Conservation (phyloP, 1,140 invertebrate genomes). For the Brachionus paranguensis region DNA sequence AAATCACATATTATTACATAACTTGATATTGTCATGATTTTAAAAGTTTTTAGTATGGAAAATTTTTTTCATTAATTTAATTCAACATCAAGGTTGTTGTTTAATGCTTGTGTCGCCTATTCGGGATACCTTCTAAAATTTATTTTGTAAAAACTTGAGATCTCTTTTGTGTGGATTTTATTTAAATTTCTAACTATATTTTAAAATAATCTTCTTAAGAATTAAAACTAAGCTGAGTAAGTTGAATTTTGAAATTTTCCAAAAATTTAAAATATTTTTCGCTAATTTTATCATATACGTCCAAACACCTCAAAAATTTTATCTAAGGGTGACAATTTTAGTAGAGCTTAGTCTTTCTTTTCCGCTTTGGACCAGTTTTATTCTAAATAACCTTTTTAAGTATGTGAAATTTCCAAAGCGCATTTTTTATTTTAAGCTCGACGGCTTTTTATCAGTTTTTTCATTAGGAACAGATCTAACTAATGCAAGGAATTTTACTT, state of each 20-base stretch:
- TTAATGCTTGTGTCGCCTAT: background rate
- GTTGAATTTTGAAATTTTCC: background rate
- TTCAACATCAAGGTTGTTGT: background rate
- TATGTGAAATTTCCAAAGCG: background rate
- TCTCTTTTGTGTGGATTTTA: background rate
- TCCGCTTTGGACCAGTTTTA: background rate
- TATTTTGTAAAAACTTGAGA: background rate
- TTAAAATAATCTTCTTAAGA: background rate
- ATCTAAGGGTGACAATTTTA: background rate
- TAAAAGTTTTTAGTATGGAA: background rate
- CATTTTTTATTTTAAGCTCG: background rate
- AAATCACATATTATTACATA: slow-evolving; percentile 2
- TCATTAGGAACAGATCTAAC: background rate
- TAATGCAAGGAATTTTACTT: background rate
- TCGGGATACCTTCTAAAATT: background rate
- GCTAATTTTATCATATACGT: background rate
- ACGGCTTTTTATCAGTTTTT: background rate
- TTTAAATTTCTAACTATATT: background rate
- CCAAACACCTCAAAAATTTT: background rate
- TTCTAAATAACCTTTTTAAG: background rate
- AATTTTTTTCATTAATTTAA: background rate
- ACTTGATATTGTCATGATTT: background rate
- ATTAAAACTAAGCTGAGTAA: background rate
- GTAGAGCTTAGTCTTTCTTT: background rate
- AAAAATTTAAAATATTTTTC: background rate